Conservation (phyloP, 2,113 vertebrate species). For the Morone chrysops region DNA sequence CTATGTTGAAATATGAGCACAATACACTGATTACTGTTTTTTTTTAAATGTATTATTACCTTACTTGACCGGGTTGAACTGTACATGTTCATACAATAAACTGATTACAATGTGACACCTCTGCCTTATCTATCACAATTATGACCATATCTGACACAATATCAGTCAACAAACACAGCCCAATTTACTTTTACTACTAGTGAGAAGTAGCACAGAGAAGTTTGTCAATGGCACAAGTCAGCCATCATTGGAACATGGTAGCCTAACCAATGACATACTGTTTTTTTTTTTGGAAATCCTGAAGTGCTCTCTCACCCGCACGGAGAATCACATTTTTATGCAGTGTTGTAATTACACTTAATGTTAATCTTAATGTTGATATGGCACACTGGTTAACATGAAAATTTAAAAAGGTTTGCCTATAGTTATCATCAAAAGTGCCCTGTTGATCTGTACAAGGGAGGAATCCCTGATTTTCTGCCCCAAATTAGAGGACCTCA, state of each 20-base stretch:
- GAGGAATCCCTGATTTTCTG: conserved; percentile 34
- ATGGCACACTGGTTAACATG: too few species aligned
- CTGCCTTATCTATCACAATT: background rate
- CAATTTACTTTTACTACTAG: background rate
- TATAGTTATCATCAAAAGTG: conserved; percentile 16
- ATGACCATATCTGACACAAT: background rate
- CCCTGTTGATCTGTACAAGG: conserved; percentile 26
- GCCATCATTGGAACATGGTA: too few species aligned
- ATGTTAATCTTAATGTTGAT: too few species aligned
- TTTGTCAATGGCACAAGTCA: too few species aligned
- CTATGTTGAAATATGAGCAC: background rate
- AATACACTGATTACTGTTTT: background rate
- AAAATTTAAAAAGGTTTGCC: background rate
- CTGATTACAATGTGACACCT: background rate
- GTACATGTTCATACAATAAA: background rate
- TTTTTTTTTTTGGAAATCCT: too few species aligned
- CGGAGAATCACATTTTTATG: too few species aligned
- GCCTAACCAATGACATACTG: too few species aligned
- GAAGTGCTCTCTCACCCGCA: too few species aligned
- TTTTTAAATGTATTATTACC: background rate
- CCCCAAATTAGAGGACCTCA: conserved; percentile 49
- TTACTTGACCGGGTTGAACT: background rate
- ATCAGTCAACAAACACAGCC: background rate
- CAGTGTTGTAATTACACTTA: too few species aligned
- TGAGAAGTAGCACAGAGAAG: conserved; percentile 12